These are phyloP conservation scores for Bujurquina vittata DNA, from an alignment of 2,113 vertebrate genomes.

Conservation along the genomic window DNA sequence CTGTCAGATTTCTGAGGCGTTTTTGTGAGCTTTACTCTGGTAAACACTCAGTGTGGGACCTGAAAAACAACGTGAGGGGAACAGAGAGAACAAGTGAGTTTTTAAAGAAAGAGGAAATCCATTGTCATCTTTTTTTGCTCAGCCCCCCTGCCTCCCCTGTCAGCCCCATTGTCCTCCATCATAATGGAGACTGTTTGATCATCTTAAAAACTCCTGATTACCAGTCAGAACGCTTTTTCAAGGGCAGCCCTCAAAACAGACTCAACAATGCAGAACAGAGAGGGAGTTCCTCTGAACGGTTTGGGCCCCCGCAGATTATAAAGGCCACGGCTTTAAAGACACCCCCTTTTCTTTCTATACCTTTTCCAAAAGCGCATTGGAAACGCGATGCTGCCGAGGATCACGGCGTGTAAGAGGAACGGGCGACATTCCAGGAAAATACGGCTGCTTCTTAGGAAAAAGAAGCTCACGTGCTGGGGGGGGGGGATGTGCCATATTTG, in stretches of 20 bases:
- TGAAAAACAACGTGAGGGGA: background rate
- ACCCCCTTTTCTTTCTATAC: conserved; percentile 14
- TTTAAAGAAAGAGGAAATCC: conserved; percentile 49
- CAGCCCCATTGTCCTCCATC: conserved; percentile 64
- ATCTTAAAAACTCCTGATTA: conserved; percentile 64
- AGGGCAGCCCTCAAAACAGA: conserved; percentile 60
- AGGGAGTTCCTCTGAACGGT: conserved; percentile 44
- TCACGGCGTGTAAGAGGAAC: background rate
- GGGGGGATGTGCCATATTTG: background rate
- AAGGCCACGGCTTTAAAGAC: conserved; percentile 24
- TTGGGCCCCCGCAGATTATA: conserved; percentile 48
- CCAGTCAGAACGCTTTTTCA: conserved; percentile 70
- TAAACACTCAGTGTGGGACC: background rate
- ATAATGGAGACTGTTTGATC: conserved; percentile 74
- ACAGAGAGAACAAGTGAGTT: conserved; percentile 19
- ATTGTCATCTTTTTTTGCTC: conserved; percentile 46
- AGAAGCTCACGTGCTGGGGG: conserved; percentile 10
- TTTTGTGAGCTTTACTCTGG: background rate
- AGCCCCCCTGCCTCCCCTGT: conserved; percentile 34
- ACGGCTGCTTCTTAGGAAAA: conserved; percentile 46
- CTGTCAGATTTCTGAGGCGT: background rate
- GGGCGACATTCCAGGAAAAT: conserved; percentile 41
- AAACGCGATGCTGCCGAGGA: conserved; percentile 4
- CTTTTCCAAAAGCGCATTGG: conserved; percentile 15
- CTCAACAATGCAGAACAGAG: conserved; percentile 51